Evolutionary conservation across 2,797 vertebrate species (phyloP).

Genomic region (Glyptemys insculpta): DNA sequence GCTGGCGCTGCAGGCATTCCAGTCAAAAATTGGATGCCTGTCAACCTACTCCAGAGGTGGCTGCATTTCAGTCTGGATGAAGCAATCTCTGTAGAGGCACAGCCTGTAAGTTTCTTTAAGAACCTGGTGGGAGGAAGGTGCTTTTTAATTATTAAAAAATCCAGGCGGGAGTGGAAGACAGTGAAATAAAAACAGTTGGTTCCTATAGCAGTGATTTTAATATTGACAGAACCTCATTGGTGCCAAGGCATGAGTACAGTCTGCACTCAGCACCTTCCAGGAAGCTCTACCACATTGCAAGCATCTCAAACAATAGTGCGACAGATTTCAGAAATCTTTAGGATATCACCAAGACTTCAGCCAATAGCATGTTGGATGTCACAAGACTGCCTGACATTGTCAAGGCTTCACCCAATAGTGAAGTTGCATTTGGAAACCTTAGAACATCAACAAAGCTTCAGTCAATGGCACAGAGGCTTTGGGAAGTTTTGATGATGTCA

Average conservation of each 20-base stretch:
- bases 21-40: too few species aligned
- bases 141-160: conserved; percentile 10
- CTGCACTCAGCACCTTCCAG: neutral
- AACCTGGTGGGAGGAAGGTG: neutral
- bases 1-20: too few species aligned
- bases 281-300: neutral
- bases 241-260: neutral
- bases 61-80: neutral
- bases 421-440: neutral
- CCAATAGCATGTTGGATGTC: neutral
- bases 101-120: neutral
- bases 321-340: neutral
- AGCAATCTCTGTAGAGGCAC: neutral
- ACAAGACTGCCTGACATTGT: neutral
- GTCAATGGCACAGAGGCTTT: neutral
- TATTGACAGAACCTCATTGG: conserved; percentile 37
- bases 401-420: neutral
- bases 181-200: neutral
- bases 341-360: neutral
- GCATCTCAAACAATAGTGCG: neutral
- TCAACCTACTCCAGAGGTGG: neutral
- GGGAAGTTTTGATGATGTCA: neutral
- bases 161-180: neutral
- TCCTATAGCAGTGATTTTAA: conserved; percentile 74
- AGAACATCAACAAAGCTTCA: neutral